Base-by-base conservation (phyloP, 2,113 vertebrate genomes). In the Neotoma lepida region DNA sequence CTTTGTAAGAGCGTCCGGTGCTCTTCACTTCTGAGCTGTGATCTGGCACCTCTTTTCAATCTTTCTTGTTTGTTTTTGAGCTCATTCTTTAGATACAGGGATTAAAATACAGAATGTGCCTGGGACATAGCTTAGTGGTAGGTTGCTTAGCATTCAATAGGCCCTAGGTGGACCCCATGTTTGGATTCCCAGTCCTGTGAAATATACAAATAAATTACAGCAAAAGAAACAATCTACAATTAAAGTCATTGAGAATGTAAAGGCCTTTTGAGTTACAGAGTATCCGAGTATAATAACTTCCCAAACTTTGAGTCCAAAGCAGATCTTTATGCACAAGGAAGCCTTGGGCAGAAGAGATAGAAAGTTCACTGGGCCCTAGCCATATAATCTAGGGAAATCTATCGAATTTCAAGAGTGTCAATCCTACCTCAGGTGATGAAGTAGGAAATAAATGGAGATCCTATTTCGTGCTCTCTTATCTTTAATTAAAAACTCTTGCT, bases 401-500 rank as follows among this genome's bases (percentile, higher is more conserved):
- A 18, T 24, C 1, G 24, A 70, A 56, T 44, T 22, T 63, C n/a
- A 30, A n/a, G 74, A 20, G 12, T 51, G 20, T 33, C 71, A 81
- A 24, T 71, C 26, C 46, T 56, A 54, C 49, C 86, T n/a, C 26
- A 7, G 82, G 46, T 74, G 15, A 63, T 5, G 39, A 89, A 44
- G 30, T 44, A 24, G 71, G 73, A 84, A 86, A n/a, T 14, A 88
- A 89, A 58, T 7, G 30, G 46, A 90, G 71, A 7, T 66, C 58
- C 51, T 54, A 5, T 89, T 73, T 87, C 68, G 80, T 39, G 13
- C 35, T 78, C 20, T 68, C 86, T 49, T 64, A 24, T 76, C 95
- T 86, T 90, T 78, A 51, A 91, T 89, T 88, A 88, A 86, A 92
- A 93, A 91, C 41, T 22, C 58, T 66, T 86, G 89, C 74, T 74